Conservation (phyloP, 2,888 invertebrate species). For the Hylaea fasciaria region DNA sequence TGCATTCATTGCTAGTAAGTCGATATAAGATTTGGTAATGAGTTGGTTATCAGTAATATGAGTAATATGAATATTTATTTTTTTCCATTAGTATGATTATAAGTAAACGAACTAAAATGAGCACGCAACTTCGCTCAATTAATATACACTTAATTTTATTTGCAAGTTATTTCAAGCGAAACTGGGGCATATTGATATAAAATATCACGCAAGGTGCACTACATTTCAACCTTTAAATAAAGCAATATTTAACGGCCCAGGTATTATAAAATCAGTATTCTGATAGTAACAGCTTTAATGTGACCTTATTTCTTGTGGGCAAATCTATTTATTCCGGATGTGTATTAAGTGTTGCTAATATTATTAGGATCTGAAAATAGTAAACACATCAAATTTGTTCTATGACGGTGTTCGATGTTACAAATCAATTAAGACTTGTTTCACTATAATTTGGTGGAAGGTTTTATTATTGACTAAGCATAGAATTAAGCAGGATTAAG, state of each 20-base stretch:
- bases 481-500: too few species aligned
- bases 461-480: too few species aligned
- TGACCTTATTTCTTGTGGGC: constrained; percentile 16
- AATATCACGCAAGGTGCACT: constrained; percentile 21
- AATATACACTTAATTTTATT: background rate
- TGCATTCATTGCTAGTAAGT: too few species aligned
- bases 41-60: too few species aligned
- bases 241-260: constrained; percentile 1
- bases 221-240: constrained; percentile 23
- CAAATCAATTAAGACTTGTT: background rate
- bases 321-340: constrained; percentile 8
- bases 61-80: too few species aligned
- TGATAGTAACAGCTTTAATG: background rate
- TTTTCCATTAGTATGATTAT: too few species aligned
- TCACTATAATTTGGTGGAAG: too few species aligned
- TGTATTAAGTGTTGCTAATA: background rate
- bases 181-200: constrained; percentile 28
- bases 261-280: constrained; percentile 12
- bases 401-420: background rate
- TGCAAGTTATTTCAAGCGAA: constrained; percentile 7
- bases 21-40: too few species aligned
- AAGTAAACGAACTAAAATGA: background rate
- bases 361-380: background rate
- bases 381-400: background rate
- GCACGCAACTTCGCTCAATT: background rate